These are phyloP conservation scores for Andrena haemorrhoa DNA, from an alignment of 2,888 invertebrate genomes.

Conservation along the genomic window DNA sequence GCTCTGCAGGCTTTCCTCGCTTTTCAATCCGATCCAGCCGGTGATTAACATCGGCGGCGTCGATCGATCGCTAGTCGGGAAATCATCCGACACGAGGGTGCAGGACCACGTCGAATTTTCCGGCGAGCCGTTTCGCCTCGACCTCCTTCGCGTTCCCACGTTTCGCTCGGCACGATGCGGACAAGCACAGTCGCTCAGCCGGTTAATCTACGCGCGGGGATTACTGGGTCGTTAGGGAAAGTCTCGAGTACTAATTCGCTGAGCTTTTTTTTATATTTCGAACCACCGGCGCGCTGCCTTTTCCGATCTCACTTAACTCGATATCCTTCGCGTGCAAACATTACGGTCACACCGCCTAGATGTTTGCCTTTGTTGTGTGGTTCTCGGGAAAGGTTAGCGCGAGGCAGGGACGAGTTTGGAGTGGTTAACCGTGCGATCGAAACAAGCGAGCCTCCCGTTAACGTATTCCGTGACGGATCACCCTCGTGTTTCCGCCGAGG, in stretches of 20 bases:
- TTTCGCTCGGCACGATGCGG: neutral
- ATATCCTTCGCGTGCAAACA: conserved; percentile 1
- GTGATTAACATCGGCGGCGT: no score
- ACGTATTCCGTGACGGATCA: neutral
- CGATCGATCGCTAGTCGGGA: neutral
- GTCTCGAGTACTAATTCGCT: no score
- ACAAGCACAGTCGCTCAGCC: neutral
- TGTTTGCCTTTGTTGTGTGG: neutral
- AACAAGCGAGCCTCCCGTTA: neutral
- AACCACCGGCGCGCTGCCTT: neutral
- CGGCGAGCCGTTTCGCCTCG: conserved; percentile 23
- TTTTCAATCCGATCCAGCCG: no score
- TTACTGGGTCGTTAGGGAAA: no score
- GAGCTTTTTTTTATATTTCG: neutral
- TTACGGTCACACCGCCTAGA: neutral
- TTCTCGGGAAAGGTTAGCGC: no score
- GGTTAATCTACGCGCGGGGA: neutral
- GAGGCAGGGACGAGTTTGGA: neutral
- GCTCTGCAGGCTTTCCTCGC: no score
- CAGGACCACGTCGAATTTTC: no score
- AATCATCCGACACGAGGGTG: conserved; percentile 3
- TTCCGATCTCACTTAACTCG: conserved; percentile 17
- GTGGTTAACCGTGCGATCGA: neutral
- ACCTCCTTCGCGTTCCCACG: conserved; percentile 9
- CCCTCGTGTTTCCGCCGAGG: neutral